These are phyloP conservation scores for Drosophila quinaria DNA, from an alignment of 2,888 invertebrate species.

Conservation along the genomic window DNA sequence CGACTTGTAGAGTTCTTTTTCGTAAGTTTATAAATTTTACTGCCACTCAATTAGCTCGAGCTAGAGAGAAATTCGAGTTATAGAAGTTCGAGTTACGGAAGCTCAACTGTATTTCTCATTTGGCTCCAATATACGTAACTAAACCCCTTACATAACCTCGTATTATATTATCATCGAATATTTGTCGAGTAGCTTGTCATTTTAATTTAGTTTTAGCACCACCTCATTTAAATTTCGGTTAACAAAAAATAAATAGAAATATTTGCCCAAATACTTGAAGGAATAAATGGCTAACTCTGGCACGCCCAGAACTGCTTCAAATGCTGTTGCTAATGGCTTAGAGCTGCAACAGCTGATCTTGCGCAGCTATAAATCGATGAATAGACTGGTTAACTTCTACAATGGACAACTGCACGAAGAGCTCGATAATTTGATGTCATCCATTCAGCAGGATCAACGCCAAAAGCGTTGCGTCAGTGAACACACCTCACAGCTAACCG, in stretches of 20 bases:
- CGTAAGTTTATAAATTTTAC: no score
- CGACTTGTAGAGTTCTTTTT: no score
- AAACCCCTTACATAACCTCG: background rate
- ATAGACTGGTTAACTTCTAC: conserved; percentile 35
- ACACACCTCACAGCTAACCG: conserved; percentile 44
- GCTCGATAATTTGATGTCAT: conserved; percentile 18
- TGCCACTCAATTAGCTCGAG: no score
- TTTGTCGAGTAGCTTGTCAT: conserved; percentile 12
- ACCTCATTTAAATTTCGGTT: conserved; percentile 22
- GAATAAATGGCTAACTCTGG: conserved; percentile 32
- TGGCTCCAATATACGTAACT: background rate
- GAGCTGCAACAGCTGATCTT: conserved; percentile 35
- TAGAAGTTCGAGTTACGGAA: no score
- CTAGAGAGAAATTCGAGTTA: no score
- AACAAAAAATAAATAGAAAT: conserved; percentile 19
- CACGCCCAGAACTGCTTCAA: conserved; percentile 23
- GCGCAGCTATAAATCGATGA: conserved; percentile 42
- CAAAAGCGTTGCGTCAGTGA: conserved; percentile 20
- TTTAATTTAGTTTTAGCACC: conserved; percentile 26
- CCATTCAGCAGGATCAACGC: conserved; percentile 5
- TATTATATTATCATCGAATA: background rate
- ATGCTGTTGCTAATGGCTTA: conserved; percentile 12
- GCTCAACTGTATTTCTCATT: no score
- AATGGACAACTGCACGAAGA: conserved; percentile 42
- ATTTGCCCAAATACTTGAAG: conserved; percentile 19